Conservation (phyloP, 2,113 vertebrate species). For the Elaphurus davidianus region DNA sequence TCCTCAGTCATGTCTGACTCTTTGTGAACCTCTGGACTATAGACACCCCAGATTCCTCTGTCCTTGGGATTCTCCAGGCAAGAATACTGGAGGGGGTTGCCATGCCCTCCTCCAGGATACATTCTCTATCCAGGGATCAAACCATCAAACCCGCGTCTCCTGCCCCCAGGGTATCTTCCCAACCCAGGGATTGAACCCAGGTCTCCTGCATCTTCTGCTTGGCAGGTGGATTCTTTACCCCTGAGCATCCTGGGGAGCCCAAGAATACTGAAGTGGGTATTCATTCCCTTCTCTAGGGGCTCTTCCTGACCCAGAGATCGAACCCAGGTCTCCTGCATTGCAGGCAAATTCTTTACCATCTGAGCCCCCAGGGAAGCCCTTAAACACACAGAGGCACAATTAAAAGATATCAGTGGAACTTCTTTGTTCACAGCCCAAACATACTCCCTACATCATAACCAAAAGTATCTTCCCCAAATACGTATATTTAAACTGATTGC, state of each 20-base stretch:
- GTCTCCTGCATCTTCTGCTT: background rate
- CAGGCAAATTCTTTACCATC: background rate
- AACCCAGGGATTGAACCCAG: background rate
- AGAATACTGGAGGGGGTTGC: background rate
- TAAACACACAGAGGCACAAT: background rate
- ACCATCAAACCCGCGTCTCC: too few species aligned
- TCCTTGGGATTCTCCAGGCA: background rate
- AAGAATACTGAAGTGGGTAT: background rate
- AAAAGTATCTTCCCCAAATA: background rate
- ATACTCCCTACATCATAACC: background rate
- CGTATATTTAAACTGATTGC: background rate
- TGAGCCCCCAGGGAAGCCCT: background rate
- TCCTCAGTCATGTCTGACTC: accelerated
- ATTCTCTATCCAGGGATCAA: too few species aligned
- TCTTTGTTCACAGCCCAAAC: background rate
- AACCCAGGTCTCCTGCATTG: background rate
- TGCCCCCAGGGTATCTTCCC: background rate
- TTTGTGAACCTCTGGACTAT: background rate
- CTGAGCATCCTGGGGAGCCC: background rate
- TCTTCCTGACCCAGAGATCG: background rate
- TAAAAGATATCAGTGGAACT: background rate
- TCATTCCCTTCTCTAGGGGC: background rate
- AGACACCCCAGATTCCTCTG: background rate
- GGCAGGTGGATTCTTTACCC: background rate
- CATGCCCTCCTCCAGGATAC: background rate